Evolutionary conservation across 2,888 invertebrate species (phyloP).

Genomic region (Allophyes oxyacanthae): DNA sequence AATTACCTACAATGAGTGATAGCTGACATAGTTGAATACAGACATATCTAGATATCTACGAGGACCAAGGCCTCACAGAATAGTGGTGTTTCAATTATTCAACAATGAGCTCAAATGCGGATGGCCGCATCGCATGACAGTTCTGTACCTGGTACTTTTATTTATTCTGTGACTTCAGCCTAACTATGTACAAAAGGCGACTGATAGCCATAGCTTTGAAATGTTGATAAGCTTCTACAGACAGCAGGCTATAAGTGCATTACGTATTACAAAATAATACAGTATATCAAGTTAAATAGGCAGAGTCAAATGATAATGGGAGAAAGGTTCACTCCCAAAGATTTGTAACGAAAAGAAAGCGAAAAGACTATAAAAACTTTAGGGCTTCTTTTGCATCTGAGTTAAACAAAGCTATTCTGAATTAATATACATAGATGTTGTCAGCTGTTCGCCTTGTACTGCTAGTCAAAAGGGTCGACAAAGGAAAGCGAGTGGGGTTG

Average conservation of each 20-base stretch:
- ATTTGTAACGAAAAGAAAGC: no score
- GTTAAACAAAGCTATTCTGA: background rate
- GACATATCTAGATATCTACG: conserved; percentile 11
- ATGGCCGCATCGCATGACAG: conserved; percentile 27
- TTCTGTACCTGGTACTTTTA: background rate
- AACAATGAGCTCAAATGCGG: conserved; percentile 47
- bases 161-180: no score
- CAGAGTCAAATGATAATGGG: background rate
- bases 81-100: conserved; percentile 44
- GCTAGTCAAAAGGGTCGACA: conserved; percentile 4
- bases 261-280: background rate
- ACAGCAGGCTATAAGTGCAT: conserved; percentile 8
- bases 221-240: conserved; percentile 22
- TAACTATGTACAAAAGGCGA: conserved; percentile 26
- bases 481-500: conserved; percentile 10
- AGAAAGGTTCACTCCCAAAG: no score
- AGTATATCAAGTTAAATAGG: background rate
- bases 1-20: background rate
- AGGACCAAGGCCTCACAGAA: conserved; percentile 12
- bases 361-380: no score
- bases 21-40: background rate
- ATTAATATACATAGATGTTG: no score
- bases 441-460: no score
- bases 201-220: conserved; percentile 17
- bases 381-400: background rate